Conservation (phyloP, 35 echinoderm and acorn worm species). For the Ophiothrix spiculata region DNA sequence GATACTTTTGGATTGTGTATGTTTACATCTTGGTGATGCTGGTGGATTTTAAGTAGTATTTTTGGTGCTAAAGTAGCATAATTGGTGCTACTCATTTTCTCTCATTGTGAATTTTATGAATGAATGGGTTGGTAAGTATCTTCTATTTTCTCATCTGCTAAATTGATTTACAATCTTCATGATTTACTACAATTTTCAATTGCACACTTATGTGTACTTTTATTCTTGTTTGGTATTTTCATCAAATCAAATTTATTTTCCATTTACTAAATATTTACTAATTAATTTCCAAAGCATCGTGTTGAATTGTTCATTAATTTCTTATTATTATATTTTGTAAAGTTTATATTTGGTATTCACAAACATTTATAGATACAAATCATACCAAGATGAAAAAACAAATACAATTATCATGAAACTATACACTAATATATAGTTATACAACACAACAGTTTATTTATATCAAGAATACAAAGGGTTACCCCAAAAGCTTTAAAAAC, state of each 20-base stretch:
- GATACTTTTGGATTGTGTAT: too few species aligned
- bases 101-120: conserved; percentile 1
- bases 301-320: not conserved
- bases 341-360: too few species aligned
- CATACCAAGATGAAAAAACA: too few species aligned
- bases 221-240: not conserved
- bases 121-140: conserved; percentile 9
- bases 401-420: too few species aligned
- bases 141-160: not conserved
- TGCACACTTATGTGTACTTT: not conserved
- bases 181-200: not conserved
- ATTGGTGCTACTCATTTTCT: conserved; percentile 8
- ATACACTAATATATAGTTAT: too few species aligned
- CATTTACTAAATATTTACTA: not conserved
- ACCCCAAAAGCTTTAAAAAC: too few species aligned
- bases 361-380: too few species aligned
- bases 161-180: not conserved
- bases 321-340: too few species aligned
- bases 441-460: too few species aligned
- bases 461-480: too few species aligned
- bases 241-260: not conserved
- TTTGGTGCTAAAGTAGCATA: conserved; percentile 3
- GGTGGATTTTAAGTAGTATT: too few species aligned
- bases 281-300: not conserved
- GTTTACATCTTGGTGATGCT: too few species aligned